These are phyloP conservation scores for Galeruca laticollis DNA, from an alignment of 2,888 invertebrate species.

Conservation along the genomic window DNA sequence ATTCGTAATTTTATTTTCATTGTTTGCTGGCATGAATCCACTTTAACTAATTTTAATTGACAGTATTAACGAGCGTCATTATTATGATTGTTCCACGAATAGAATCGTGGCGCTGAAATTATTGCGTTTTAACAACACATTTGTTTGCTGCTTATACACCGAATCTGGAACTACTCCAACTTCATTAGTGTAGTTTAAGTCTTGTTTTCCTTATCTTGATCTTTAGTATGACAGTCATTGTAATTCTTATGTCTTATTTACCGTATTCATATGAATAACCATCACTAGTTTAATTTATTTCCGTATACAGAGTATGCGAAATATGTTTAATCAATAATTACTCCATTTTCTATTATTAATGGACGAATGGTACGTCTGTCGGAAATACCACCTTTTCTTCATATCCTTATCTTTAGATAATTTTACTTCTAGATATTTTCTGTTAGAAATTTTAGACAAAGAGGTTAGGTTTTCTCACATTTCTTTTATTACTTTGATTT, in stretches of 20 bases:
- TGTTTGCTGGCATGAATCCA: background rate
- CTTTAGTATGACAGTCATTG: background rate
- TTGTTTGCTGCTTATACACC: conserved; percentile 51
- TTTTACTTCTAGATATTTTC: too few relatives aligned
- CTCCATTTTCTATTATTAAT: too few relatives aligned
- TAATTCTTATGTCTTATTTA: conserved; percentile 2
- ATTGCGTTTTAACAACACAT: conserved; percentile 51
- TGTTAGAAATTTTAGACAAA: too few relatives aligned
- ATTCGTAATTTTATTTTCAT: background rate
- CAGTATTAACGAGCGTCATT: conserved; percentile 19
- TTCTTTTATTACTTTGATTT: too few relatives aligned
- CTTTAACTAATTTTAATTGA: conserved; percentile 22
- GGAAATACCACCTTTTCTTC: too few relatives aligned
- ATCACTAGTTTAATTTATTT: background rate
- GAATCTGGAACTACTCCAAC: conserved; percentile 48
- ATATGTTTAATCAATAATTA: background rate
- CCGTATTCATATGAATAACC: conserved; percentile 5
- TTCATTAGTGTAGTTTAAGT: conserved; percentile 45
- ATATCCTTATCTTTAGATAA: too few relatives aligned
- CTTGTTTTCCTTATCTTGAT: conserved; percentile 37
- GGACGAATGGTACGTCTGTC: too few relatives aligned
- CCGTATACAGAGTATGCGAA: background rate
- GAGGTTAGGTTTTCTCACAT: too few relatives aligned
- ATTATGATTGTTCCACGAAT: conserved; percentile 10
- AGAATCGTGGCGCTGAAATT: conserved; percentile 24